phyloP scores from a whole-genome alignment of 2,113 vertebrate species.

The Ellobius talpinus region DNA sequence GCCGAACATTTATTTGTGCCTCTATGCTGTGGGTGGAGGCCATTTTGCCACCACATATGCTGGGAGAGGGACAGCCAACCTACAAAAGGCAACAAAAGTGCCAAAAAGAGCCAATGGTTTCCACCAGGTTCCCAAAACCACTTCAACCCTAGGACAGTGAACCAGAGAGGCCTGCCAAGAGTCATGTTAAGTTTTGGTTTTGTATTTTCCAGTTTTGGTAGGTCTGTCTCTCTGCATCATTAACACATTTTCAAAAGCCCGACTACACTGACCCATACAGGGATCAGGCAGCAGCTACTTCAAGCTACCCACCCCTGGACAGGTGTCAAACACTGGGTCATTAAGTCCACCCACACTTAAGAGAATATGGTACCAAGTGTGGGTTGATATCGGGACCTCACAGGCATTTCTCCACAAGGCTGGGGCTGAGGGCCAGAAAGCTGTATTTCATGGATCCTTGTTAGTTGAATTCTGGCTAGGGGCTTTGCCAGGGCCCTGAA shows the following conservation, averaged over 20 bases:
- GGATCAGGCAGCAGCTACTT: neutral
- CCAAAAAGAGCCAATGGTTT: no score
- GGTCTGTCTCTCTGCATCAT: neutral
- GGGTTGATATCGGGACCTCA: no score
- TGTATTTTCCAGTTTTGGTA: neutral
- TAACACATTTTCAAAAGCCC: neutral
- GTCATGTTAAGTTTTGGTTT: neutral
- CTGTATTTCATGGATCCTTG: neutral
- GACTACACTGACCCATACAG: neutral
- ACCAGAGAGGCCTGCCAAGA: neutral
- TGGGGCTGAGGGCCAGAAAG: neutral
- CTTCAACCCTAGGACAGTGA: neutral
- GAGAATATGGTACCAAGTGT: neutral
- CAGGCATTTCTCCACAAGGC: neutral
- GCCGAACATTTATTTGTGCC: fast-evolving
- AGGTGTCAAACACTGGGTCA: neutral
- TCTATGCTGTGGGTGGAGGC: no score
- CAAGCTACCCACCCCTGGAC: fast-evolving
- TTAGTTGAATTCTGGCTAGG: neutral
- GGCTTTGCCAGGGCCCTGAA: neutral
- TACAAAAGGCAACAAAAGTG: neutral
- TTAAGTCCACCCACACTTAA: neutral
- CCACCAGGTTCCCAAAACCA: fast-evolving
- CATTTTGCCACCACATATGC: fast-evolving
- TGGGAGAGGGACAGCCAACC: no score